A percentile compares a stretch with the other conserved stretches of the same genome.
Evolutionary conservation across 2,888 invertebrate genomes (phyloP).

Genomic region (Sipha maydis): DNA sequence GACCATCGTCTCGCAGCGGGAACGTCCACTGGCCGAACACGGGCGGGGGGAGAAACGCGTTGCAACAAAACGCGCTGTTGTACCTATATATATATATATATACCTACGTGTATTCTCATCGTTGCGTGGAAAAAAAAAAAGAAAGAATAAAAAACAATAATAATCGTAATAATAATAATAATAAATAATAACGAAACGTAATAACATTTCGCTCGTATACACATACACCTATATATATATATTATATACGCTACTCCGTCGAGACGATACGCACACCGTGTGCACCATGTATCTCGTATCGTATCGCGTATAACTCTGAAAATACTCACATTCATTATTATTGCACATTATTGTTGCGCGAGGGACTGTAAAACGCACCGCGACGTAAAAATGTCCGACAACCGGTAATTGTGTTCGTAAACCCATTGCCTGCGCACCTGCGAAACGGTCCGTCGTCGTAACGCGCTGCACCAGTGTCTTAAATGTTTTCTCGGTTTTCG

Average conservation of each 20-base stretch:
- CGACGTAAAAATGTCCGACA: too few species aligned
- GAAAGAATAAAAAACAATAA: background rate
- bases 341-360: background rate
- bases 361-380: background rate
- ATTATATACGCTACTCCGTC: background rate
- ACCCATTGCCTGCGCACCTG: background rate
- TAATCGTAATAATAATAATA: background rate
- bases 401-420: background rate
- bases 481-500: too few species aligned
- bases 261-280: background rate
- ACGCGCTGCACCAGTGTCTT: too few species aligned
- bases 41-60: background rate
- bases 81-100: background rate
- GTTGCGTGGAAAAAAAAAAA: background rate
- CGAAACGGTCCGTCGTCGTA: background rate
- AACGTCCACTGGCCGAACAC: slow-evolving; percentile 1
- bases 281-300: background rate
- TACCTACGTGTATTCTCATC: background rate
- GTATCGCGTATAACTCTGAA: background rate
- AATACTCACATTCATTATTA: too few species aligned
- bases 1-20: slow-evolving; percentile 39
- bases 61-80: background rate
- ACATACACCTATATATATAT: background rate
- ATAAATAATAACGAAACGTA: slow-evolving; percentile 2
- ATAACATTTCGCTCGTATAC: background rate